Conservation (phyloP, 2,888 invertebrate genomes). For the Automeris io region DNA sequence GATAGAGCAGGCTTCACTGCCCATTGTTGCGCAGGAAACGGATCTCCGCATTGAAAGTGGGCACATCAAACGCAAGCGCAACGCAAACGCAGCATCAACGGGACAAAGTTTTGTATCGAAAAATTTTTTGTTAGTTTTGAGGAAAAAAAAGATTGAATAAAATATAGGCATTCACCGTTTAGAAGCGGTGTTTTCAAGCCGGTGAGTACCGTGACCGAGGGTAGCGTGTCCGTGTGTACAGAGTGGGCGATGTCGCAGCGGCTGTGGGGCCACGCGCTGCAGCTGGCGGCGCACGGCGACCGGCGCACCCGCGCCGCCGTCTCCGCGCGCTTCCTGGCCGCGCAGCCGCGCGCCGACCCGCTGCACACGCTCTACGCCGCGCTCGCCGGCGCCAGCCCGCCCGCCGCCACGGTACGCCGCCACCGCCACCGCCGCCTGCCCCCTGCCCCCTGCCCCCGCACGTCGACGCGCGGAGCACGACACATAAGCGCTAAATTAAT, state of each 20-base stretch:
- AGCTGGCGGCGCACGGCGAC: constrained; percentile 89
- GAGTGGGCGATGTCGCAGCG: constrained; percentile 94
- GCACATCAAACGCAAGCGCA: too few species aligned
- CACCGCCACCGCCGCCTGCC: background rate
- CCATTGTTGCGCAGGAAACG: too few species aligned
- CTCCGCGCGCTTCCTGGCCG: constrained; percentile 91
- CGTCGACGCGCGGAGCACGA: background rate
- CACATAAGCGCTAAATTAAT: too few species aligned
- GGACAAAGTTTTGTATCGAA: too few species aligned
- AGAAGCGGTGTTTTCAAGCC: background rate
- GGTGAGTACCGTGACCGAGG: background rate
- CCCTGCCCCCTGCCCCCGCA: background rate
- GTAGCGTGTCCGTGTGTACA: constrained; percentile 31
- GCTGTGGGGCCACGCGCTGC: constrained; percentile 96
- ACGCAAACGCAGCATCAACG: too few species aligned
- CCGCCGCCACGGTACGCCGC: constrained; percentile 63
- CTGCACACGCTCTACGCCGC: constrained; percentile 95
- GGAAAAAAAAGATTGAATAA: too few species aligned
- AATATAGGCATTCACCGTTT: background rate
- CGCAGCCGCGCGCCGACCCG: constrained; percentile 89
- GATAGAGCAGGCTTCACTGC: too few species aligned
- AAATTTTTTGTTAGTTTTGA: too few species aligned
- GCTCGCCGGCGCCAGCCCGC: constrained; percentile 84
- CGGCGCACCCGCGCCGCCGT: constrained; percentile 90
- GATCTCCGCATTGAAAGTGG: too few species aligned